Evolutionary conservation across 2,797 vertebrate species (phyloP).

Genomic region (Paratrypauchen microcephalus): DNA sequence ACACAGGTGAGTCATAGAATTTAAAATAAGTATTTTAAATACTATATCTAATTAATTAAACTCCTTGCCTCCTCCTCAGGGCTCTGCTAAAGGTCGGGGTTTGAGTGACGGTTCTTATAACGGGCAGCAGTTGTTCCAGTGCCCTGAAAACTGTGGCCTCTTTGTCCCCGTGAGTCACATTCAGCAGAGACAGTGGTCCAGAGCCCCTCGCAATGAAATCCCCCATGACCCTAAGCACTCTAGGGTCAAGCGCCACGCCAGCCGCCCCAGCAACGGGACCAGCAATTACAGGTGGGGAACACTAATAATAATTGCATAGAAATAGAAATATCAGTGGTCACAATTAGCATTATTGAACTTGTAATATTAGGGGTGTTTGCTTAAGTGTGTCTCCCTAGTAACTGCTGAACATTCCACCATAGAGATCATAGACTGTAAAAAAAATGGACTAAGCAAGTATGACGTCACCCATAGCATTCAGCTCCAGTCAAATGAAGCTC

Average conservation of each 20-base stretch:
- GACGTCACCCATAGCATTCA: no score
- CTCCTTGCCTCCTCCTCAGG: constrained; percentile 52
- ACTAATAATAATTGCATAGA: no score
- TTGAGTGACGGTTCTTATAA: constrained; percentile 73
- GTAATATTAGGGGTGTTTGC: no score
- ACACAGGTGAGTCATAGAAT: no score
- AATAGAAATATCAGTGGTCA: no score
- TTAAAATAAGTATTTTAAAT: no score
- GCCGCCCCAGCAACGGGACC: constrained; percentile 18
- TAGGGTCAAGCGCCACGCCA: not conserved
- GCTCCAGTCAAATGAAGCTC: no score
- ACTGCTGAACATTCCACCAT: no score
- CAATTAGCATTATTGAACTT: no score
- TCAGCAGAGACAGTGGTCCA: constrained; percentile 41
- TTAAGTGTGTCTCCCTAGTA: no score
- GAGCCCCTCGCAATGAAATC: constrained; percentile 20
- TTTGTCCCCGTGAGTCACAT: constrained; percentile 73
- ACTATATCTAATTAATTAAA: not conserved
- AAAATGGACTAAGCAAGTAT: no score
- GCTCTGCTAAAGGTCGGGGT: constrained; percentile 73
- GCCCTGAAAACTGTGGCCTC: constrained; percentile 76
- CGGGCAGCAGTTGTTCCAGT: constrained; percentile 76
- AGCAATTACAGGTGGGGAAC: not conserved
- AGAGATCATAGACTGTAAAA: no score
- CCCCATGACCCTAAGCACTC: not conserved